These are phyloP conservation scores for Andricus grossulariae DNA, from an alignment of 1,140 invertebrate genomes.

Conservation along the genomic window DNA sequence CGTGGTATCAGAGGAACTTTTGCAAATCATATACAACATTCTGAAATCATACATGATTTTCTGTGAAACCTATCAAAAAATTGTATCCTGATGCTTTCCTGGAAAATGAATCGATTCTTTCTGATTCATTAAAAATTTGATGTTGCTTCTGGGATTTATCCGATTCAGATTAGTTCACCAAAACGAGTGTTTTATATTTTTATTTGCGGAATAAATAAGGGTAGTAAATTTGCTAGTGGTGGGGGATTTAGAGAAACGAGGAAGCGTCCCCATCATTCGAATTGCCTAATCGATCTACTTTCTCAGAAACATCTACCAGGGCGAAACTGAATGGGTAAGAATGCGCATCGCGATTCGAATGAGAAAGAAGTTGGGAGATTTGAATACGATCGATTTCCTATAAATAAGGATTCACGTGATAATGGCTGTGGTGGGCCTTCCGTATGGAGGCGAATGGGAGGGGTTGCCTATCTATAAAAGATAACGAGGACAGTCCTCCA, in stretches of 20 bases:
- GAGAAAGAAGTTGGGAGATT: conserved; percentile 50
- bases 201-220: neutral
- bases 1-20: no score
- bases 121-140: no score
- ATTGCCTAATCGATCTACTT: conserved; percentile 26
- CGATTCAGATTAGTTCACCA: no score
- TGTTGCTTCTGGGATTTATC: no score
- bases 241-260: neutral
- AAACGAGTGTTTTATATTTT: neutral
- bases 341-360: conserved; percentile 14
- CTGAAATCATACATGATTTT: no score
- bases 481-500: conserved; percentile 63
- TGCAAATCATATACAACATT: no score
- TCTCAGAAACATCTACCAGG: neutral
- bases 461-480: conserved; percentile 60
- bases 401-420: conserved; percentile 69
- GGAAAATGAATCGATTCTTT: no score
- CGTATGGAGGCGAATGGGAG: conserved; percentile 46
- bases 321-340: conserved; percentile 25
- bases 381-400: conserved; percentile 68
- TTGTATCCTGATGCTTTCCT: no score
- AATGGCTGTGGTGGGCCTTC: conserved; percentile 58
- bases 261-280: conserved; percentile 15
- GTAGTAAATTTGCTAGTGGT: neutral
- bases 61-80: no score